Base-by-base conservation (phyloP, 37 sponge, comb jelly and placozoan genomes). In the Mnemiopsis leidyi region DNA sequence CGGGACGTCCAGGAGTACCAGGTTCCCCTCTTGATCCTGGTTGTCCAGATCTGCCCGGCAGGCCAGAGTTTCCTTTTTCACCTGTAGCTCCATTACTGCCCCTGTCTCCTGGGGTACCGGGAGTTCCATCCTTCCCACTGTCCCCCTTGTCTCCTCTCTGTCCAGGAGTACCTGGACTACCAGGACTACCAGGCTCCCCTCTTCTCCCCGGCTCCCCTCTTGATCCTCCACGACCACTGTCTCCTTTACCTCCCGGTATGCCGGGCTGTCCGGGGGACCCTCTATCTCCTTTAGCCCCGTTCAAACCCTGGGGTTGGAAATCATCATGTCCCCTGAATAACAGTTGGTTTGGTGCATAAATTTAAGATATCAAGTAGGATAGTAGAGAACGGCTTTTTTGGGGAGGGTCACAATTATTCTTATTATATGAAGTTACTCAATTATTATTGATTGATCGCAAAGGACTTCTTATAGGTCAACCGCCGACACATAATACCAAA, bases 111-210 rank as follows among this genome's bases (percentile, higher is more conserved):
- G 38, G 38, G n/a, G 39, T 38, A 40, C 75, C 75, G 23, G 75
- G 75, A 5, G 75, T 77, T 38, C 37, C 93, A 0, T 36, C 0
- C 18, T 23, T 37, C 20, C 93, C 93, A 32, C 68, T 23, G 26
- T 39, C 69, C 5, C 94, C 94, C 94, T 95, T 95, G 38, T 93
- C 69, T 76, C 95, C 95, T 5, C 67, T 28, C 5, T 79, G 73
- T 75, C 96, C 96, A 32, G 92, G 88, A 38, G 30, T 32, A 38
- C 94, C 95, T 38, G 83, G 34, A 37, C 30, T 71, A 71, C 75
- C 75, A 26, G 75, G 29, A 5, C 21, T 23, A 23, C 75, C 75
- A 5, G 75, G 75, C 23, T 69, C 39, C 29, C 95, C 95, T 69
- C 25, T 16, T 39, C 40, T 28, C 30, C 95, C 95, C 0, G 38